Conservation (phyloP, 2,888 invertebrate genomes). For the Meganola albula region DNA sequence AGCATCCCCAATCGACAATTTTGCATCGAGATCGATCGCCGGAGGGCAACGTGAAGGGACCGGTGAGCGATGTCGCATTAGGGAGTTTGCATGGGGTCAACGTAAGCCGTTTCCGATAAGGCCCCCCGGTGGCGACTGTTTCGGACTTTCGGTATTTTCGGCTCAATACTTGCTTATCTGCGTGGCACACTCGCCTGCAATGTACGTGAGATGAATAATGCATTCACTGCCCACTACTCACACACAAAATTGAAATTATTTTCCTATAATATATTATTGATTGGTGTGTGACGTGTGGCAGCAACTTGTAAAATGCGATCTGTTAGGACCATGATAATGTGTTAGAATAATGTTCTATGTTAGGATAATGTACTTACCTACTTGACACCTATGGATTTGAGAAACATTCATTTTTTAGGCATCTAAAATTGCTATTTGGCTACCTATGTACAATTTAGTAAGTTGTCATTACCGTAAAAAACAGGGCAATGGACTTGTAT, state of each 20-base stretch:
- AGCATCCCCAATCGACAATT: slow-evolving; percentile 58
- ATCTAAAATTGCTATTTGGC: too few relatives aligned
- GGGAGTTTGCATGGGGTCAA: slow-evolving; percentile 74
- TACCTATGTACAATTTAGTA: too few relatives aligned
- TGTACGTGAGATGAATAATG: slow-evolving; percentile 69
- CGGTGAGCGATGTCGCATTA: slow-evolving; percentile 66
- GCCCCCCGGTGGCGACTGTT: slow-evolving; percentile 47
- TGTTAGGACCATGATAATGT: too few relatives aligned
- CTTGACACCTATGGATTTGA: too few relatives aligned
- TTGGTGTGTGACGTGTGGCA: slow-evolving; percentile 24
- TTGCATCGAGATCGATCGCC: slow-evolving; percentile 75
- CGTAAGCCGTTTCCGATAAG: slow-evolving; percentile 79
- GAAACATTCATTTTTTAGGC: too few relatives aligned
- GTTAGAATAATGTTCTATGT: too few relatives aligned
- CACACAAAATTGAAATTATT: slow-evolving; percentile 70
- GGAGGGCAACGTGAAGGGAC: slow-evolving; percentile 37
- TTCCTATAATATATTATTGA: slow-evolving; percentile 55
- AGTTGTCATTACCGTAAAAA: too few relatives aligned
- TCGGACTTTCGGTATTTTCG: slow-evolving; percentile 50
- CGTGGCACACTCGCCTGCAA: slow-evolving; percentile 65
- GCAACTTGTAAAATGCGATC: too few relatives aligned
- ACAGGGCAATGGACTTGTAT: too few relatives aligned
- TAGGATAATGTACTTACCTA: too few relatives aligned
- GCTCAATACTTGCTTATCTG: slow-evolving; percentile 64
- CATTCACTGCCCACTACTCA: slow-evolving; percentile 40